These are phyloP conservation scores for Threskiornis aethiopicus DNA, from an alignment of 2,797 vertebrate genomes.

Conservation along the genomic window DNA sequence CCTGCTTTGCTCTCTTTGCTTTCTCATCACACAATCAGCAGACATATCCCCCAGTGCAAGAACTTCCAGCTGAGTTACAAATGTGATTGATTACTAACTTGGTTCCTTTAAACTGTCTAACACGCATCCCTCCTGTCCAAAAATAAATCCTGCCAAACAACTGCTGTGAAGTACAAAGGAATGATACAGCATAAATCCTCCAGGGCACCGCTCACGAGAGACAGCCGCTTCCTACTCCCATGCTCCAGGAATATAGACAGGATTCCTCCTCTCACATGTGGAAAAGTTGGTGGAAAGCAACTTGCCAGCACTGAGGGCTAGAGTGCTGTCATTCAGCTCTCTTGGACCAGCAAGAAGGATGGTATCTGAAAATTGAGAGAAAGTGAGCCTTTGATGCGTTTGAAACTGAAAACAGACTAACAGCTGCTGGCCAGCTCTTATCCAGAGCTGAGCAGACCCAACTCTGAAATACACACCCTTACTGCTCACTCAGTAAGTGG, in stretches of 20 bases:
- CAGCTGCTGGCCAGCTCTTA: neutral
- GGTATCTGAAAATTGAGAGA: neutral
- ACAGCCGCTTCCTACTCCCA: neutral
- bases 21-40: neutral
- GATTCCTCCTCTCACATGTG: neutral
- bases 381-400: neutral
- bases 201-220: neutral
- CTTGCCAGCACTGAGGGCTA: neutral
- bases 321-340: neutral
- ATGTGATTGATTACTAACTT: conserved; percentile 22
- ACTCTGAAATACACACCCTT: neutral
- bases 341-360: neutral
- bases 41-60: neutral
- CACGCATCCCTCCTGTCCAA: neutral
- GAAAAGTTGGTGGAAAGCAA: neutral
- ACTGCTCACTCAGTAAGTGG: neutral
- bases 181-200: neutral
- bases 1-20: conserved; percentile 17
- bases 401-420: neutral
- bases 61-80: conserved; percentile 20
- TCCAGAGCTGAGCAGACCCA: neutral
- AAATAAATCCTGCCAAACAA: conserved; percentile 27
- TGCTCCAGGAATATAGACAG: neutral
- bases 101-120: conserved; percentile 6
- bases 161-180: conserved; percentile 32